Base-by-base conservation (phyloP, 1,140 invertebrate species). In the Carcinoscorpius rotundicauda region DNA sequence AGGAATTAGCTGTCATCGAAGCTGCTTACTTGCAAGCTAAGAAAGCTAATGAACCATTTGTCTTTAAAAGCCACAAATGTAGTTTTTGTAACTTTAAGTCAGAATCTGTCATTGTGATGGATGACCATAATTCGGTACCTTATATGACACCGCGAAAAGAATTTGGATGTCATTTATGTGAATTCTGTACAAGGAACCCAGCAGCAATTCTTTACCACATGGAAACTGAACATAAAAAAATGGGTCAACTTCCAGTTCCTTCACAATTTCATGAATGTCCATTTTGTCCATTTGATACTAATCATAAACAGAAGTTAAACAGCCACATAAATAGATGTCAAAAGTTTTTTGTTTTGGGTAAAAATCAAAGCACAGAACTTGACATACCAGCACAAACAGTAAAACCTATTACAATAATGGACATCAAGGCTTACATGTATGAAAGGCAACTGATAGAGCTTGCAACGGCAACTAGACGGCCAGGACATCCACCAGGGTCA, bases 311-410 rank as follows among this genome's bases (percentile, higher is more conserved):
- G n/a, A 94, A 95, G 79, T 77, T 96, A 61, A 90, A 86, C 0
- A 81, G 91, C 11, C 94, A 97, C 80, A 82, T 88, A 66, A 81
- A 88, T n/a, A 86, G 90, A 4, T 97, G 94, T 78, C 82, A 84
- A 11, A 93, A 93, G 77, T 91, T 92, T 75, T 96, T 94, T 76
- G 86, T 89, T 75, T 85, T 88, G 0, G 90, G 93, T 64, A 79
- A 85, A 51, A 94, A 94, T 73, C 77, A 93, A 67, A 85, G 87
- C 68, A 91, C 92, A 4, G 84, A 89, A 0, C 77, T 84, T 6
- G 91, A 94, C 73, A 93, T 90, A 88, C 91, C 92, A 3, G 91
- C 91, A 3, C 93, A 94, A 77, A 92, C 94, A 78, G 88, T 90
- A 57, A 76, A 76, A 66, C 73, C 71, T 4, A 72, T 74, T 49